These are phyloP conservation scores for Pseudotriccus pelzelni DNA, from an alignment of 2,797 vertebrate genomes.

Conservation along the genomic window DNA sequence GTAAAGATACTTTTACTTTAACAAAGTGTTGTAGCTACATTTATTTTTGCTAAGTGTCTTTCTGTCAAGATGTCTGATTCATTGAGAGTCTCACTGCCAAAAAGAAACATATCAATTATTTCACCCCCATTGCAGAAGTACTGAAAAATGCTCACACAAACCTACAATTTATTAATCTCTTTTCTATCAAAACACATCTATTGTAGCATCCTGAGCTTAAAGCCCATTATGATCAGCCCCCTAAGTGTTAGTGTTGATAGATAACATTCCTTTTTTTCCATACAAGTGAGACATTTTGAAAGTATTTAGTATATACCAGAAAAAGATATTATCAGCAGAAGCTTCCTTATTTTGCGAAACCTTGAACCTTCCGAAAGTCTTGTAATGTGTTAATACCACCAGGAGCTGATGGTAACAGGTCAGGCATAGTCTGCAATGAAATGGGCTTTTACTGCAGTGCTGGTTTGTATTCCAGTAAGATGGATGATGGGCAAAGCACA, in stretches of 20 bases:
- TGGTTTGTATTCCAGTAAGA: neutral
- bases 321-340: neutral
- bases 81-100: neutral
- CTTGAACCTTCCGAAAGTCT: neutral
- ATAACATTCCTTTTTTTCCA: neutral
- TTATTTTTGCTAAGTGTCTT: constrained; percentile 63
- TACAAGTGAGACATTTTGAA: neutral
- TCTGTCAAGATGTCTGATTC: neutral
- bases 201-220: neutral
- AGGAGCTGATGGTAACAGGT: neutral
- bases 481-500: neutral
- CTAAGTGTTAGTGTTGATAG: neutral
- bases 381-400: neutral
- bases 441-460: neutral
- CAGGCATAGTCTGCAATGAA: fast-evolving
- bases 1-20: constrained; percentile 85
- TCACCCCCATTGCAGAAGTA: neutral
- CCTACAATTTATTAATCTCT: constrained; percentile 4
- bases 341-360: neutral
- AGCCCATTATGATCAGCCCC: neutral
- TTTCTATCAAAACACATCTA: constrained; percentile 31
- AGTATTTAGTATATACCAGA: neutral
- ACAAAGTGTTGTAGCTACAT: constrained; percentile 72
- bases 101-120: neutral
- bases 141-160: neutral